These are phyloP conservation scores for Pterophyllum scalare DNA, from an alignment of 2,113 vertebrate species.

Conservation along the genomic window DNA sequence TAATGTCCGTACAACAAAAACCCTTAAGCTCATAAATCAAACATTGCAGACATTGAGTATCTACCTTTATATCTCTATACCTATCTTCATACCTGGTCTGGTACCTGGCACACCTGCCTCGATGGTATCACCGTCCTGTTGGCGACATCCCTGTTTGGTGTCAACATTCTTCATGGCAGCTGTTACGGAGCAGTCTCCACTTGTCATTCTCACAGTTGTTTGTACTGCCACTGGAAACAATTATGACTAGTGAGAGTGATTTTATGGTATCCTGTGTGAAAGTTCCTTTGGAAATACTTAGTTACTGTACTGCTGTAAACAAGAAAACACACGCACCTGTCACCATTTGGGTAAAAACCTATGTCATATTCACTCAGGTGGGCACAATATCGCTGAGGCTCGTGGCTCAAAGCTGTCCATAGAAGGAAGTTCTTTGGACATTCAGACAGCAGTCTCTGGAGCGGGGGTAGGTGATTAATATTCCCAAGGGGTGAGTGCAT, in stretches of 20 bases:
- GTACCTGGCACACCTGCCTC: background rate
- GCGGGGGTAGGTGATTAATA: no score
- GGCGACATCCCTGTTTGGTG: rapidly evolving
- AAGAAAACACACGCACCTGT: background rate
- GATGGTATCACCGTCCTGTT: rapidly evolving
- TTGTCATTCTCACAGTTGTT: background rate
- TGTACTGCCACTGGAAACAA: background rate
- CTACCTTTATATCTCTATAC: background rate
- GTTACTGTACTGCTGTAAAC: background rate
- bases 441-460: no score
- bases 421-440: background rate
- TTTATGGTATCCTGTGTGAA: background rate
- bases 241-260: no score
- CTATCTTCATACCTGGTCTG: background rate
- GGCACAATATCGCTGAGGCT: background rate
- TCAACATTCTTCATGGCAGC: background rate
- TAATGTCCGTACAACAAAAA: background rate
- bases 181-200: background rate
- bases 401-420: background rate
- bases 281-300: background rate
- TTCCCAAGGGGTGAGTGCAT: no score
- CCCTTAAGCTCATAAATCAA: background rate
- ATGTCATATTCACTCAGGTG: no score
- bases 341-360: no score
- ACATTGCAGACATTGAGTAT: background rate